A percentile compares a stretch with the other conserved stretches of the same genome.
Evolutionary conservation across 2,797 vertebrate genomes (phyloP).

Genomic region (Fratercula arctica): DNA sequence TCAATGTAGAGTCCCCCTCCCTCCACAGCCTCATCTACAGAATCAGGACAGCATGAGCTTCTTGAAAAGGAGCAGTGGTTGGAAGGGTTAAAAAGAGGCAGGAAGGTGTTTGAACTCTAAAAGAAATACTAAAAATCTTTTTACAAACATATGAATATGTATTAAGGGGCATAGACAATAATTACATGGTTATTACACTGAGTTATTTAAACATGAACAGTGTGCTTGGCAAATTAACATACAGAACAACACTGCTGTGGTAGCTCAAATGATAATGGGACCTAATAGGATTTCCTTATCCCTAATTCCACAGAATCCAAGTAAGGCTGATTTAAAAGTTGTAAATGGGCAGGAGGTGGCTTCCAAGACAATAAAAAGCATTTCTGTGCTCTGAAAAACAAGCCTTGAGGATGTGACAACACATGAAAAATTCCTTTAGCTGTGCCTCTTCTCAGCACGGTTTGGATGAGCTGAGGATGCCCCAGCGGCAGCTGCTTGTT

Average conservation of each 20-base stretch:
- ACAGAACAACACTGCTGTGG: not conserved
- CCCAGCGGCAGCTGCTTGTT: not conserved
- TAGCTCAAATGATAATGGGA: not conserved
- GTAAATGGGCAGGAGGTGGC: not conserved
- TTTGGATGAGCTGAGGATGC: conserved; percentile 3
- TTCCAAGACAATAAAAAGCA: conserved; percentile 26
- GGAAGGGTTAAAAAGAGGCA: not conserved
- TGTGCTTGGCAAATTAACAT: conserved; percentile 10
- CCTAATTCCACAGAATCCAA: not conserved
- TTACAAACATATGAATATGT: not conserved
- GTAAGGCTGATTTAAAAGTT: not conserved
- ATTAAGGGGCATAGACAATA: not conserved
- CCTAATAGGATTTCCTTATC: conserved; percentile 3
- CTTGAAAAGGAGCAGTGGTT: not conserved
- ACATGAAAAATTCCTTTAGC: conserved; percentile 27
- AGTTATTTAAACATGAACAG: conserved; percentile 16
- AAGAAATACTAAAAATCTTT: not conserved
- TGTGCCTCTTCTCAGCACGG: not conserved
- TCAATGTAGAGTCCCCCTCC: not conserved
- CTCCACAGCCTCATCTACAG: not conserved
- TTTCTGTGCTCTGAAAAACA: not conserved
- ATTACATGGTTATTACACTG: not conserved
- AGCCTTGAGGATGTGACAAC: not conserved
- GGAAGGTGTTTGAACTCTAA: not conserved
- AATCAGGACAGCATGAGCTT: not conserved